Percentiles rank a stretch among this genome's conserved stretches.
These are phyloP conservation scores for Paguma larvata DNA, from an alignment of 2,797 vertebrate species.

Conservation along the genomic window DNA sequence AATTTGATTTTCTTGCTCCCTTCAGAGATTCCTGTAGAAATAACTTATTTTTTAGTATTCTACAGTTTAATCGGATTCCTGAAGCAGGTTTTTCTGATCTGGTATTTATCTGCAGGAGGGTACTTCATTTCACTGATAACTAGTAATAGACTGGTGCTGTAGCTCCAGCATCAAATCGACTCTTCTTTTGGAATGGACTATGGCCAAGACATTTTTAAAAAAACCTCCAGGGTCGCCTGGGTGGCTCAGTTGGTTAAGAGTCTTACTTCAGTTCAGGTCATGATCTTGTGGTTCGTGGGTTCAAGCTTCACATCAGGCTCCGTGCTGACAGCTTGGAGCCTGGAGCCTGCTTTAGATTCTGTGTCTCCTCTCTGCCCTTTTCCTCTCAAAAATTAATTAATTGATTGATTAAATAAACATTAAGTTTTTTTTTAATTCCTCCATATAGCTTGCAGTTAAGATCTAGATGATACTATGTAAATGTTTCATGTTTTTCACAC, in stretches of 20 bases:
- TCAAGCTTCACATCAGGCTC: too few relatives aligned
- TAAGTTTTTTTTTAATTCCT: not conserved
- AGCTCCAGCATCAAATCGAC: conserved; percentile 69
- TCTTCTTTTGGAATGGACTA: conserved; percentile 80
- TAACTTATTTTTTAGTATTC: conserved; percentile 86
- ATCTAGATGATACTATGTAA: conserved; percentile 34
- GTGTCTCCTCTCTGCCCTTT: too few relatives aligned
- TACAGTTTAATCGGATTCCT: conserved; percentile 84
- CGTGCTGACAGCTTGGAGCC: too few relatives aligned
- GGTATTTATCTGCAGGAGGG: conserved; percentile 76
- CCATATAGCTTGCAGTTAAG: conserved; percentile 71
- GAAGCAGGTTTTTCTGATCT: conserved; percentile 81
- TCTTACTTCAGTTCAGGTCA: too few relatives aligned
- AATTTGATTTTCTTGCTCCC: conserved; percentile 79
- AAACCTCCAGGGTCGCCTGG: too few relatives aligned
- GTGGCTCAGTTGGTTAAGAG: too few relatives aligned
- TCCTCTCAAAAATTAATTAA: not conserved
- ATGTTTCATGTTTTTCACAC: conserved; percentile 78
- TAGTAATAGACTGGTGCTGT: conserved; percentile 79
- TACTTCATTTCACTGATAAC: conserved; percentile 80
- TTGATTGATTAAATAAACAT: too few relatives aligned
- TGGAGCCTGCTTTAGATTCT: too few relatives aligned
- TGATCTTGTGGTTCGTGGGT: too few relatives aligned
- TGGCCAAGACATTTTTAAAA: conserved; percentile 76
- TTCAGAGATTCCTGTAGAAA: conserved; percentile 86